Conservation (phyloP, 2,113 vertebrate species). For the Procavia capensis region DNA sequence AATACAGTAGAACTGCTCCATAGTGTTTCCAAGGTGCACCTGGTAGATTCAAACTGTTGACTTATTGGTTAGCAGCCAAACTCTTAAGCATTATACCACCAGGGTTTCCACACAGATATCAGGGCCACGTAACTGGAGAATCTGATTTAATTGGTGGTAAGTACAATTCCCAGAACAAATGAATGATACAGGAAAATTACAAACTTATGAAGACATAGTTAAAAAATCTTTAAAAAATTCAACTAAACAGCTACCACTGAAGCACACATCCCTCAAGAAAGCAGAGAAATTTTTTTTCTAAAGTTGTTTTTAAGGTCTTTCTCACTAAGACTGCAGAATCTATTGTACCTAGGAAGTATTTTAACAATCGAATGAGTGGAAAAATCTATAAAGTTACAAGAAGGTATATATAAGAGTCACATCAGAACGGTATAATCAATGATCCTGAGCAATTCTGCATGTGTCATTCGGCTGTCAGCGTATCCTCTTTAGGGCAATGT, state of each 20-base stretch:
- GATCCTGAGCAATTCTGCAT: too few species aligned
- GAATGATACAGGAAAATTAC: background rate
- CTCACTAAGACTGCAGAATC: background rate
- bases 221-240: background rate
- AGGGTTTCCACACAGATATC: too few species aligned
- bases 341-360: background rate
- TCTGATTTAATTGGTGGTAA: background rate
- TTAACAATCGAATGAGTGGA: background rate
- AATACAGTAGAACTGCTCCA: too few species aligned
- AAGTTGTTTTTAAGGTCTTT: conserved; percentile 30
- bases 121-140: background rate
- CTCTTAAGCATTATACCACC: too few species aligned
- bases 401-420: background rate
- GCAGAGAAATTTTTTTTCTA: background rate
- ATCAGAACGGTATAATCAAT: background rate
- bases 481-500: too few species aligned
- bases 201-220: background rate
- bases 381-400: background rate
- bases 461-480: too few species aligned
- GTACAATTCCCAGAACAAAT: background rate
- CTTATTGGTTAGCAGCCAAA: too few species aligned
- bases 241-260: background rate
- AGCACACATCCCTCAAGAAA: background rate
- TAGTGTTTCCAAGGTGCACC: too few species aligned
- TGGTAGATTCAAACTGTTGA: too few species aligned